Conservation (phyloP, 2,113 vertebrate genomes). For the Zosterops japonicus region DNA sequence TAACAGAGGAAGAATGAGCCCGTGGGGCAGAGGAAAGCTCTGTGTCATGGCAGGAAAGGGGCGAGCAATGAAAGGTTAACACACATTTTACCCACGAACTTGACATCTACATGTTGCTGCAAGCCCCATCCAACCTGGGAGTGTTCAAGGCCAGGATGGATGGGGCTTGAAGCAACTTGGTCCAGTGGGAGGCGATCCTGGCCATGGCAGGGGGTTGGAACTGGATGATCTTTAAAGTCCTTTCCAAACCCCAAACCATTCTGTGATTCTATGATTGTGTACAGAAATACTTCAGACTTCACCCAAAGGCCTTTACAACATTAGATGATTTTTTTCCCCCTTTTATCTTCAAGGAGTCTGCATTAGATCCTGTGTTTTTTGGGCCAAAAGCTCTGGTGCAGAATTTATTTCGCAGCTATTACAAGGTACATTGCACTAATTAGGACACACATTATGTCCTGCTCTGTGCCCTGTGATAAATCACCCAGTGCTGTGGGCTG, state of each 20-base stretch:
- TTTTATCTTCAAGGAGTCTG: background rate
- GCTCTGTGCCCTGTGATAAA: background rate
- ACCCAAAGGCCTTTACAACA: background rate
- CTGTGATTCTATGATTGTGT: no score
- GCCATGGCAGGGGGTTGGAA: background rate
- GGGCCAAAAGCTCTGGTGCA: background rate
- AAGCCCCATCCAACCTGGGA: background rate
- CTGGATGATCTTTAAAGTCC: background rate
- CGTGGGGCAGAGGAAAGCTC: background rate
- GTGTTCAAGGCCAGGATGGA: background rate
- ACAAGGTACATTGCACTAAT: conserved; percentile 33
- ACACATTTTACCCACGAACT: background rate
- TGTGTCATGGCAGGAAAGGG: background rate
- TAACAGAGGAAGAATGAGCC: background rate
- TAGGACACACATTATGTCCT: background rate
- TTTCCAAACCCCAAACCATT: background rate
- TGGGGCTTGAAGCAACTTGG: background rate
- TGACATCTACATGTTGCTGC: background rate
- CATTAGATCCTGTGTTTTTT: background rate
- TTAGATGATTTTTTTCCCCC: rapidly evolving
- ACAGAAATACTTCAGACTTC: background rate
- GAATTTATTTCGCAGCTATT: conserved; percentile 40
- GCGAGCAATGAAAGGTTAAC: background rate
- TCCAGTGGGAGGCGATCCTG: background rate
- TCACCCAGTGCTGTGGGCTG: background rate